Evolutionary conservation across 2,113 vertebrate genomes (phyloP), one percentile per base, ranked within the genome.

Genomic region (Vulpes ferrilata): DNA sequence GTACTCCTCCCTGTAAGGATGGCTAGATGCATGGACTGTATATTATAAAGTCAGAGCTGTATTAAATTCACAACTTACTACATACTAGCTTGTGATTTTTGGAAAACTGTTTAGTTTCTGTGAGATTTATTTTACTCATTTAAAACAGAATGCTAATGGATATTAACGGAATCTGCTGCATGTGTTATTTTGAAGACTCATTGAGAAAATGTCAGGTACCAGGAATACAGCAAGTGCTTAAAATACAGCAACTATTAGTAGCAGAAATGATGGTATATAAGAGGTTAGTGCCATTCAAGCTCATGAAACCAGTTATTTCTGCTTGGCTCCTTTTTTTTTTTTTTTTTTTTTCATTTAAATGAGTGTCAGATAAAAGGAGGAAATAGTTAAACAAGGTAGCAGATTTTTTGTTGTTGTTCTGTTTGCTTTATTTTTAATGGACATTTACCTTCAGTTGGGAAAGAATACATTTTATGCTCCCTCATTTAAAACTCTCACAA

Each of bases 61-160:
- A 88, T 83, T 91, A 78, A 65, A 82, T 90, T 82, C 32, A 71
- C 20, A 82, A 1, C 12, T 23, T 64, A 43, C n/a, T 59, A 38
- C 30, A 79, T 88, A 19, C 25, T 38, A 80, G 2, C 1, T n/a
- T 76, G 59, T 87, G 35, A 87, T 32, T 93, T 96, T 32, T 1
- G 3, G 5, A 35, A 67, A 59, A 82, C 13, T 60, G 10, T 59
- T 92, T 55, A 53, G n/a, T 4, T 59, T 91, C 35, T 82, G 6
- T 59, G 53, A 67, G 60, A 88, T 90, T 85, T 87, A 71, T 87
- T 94, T 93, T 87, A 64, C 90, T 82, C 38, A 90, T 71, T 62
- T 59, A 80, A 55, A 76, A 6, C 86, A 86, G 20, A 88, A 84
- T 76, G 20, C 22, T 95, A 76, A 60, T 82, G 53, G 19, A 87